phyloP scores from a whole-genome alignment of 2,797 vertebrate genomes.

The Rhodeus uyekii region DNA sequence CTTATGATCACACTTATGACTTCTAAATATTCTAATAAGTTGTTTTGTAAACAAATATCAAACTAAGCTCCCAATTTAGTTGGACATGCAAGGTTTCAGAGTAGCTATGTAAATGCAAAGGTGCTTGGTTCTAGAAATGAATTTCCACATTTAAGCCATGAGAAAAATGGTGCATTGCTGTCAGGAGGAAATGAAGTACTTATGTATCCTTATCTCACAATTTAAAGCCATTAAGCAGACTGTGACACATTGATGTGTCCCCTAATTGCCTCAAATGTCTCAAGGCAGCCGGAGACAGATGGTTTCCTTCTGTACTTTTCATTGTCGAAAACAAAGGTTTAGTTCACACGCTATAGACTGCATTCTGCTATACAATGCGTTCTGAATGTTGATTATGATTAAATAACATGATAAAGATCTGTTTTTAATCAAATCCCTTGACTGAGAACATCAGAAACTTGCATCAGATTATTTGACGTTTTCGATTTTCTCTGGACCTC shows the following conservation, averaged over 20 bases:
- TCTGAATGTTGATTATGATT: neutral
- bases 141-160: neutral
- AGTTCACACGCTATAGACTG: neutral
- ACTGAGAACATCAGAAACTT: neutral
- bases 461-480: conserved; percentile 12
- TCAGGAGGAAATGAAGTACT: neutral
- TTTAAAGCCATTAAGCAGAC: conserved; percentile 19
- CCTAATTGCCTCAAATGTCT: conserved; percentile 16
- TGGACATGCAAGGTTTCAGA: neutral
- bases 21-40: neutral
- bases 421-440: conserved; percentile 4
- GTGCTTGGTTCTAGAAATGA: neutral
- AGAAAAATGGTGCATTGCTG: neutral
- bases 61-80: neutral
- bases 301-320: neutral
- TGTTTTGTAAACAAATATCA: neutral
- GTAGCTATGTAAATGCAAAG: neutral
- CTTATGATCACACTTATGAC: neutral
- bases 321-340: neutral
- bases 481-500: neutral
- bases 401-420: conserved; percentile 8
- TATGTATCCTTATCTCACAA: neutral
- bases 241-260: conserved; percentile 23
- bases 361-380: neutral
- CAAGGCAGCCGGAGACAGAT: neutral